phyloP scores from a whole-genome alignment of 2,113 vertebrate genomes.

The Zosterops japonicus region DNA sequence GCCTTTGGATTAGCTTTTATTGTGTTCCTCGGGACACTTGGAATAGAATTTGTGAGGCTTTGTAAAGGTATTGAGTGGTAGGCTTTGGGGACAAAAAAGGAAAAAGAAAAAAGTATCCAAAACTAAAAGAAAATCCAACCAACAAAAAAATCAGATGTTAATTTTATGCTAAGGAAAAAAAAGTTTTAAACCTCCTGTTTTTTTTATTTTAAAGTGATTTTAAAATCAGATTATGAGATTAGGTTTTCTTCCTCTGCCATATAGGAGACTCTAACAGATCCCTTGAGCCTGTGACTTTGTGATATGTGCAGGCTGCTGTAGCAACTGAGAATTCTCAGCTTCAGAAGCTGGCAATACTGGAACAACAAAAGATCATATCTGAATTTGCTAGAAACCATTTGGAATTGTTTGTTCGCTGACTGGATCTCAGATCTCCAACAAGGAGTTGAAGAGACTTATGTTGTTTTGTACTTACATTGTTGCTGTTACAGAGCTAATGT shows the following conservation, averaged over 20 bases:
- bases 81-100: not conserved
- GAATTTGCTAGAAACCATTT: not conserved
- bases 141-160: not conserved
- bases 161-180: not conserved
- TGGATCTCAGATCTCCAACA: not conserved
- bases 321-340: not conserved
- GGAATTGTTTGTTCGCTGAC: not conserved
- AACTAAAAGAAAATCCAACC: not conserved
- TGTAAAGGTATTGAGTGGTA: not conserved
- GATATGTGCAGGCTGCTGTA: not conserved
- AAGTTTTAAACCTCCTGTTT: rapidly evolving
- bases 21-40: not conserved
- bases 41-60: not conserved
- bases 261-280: not conserved
- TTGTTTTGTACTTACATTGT: not conserved
- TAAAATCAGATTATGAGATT: not conserved
- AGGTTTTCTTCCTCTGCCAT: not conserved
- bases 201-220: not conserved
- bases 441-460: not conserved
- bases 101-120: not conserved
- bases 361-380: not conserved
- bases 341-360: not conserved
- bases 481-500: not conserved
- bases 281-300: not conserved
- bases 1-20: constrained; percentile 8